Conservation (phyloP, 1,140 invertebrate species). For the Ectropis grisescens region DNA sequence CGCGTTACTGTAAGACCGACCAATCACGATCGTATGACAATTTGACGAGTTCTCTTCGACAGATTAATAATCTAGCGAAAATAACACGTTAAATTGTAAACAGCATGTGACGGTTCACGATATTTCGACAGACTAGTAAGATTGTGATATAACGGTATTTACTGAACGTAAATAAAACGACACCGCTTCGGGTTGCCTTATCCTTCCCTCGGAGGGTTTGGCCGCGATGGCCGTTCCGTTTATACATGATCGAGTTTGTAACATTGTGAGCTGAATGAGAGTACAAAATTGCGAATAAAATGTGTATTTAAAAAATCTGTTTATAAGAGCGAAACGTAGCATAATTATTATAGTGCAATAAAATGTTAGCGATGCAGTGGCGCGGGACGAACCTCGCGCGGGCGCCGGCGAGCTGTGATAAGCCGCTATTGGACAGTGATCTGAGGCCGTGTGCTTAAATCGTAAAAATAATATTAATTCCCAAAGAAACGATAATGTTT, state of each 20-base stretch:
- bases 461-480: conserved; percentile 42
- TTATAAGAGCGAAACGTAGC: conserved; percentile 40
- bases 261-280: conserved; percentile 46
- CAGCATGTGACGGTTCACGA: too few relatives aligned
- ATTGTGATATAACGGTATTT: too few relatives aligned
- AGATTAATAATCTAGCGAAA: too few relatives aligned
- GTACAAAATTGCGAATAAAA: conserved; percentile 61
- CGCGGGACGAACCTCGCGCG: neutral
- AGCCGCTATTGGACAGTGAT: conserved; percentile 23
- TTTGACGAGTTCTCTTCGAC: too few relatives aligned
- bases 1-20: too few relatives aligned
- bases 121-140: too few relatives aligned
- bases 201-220: conserved; percentile 2
- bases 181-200: conserved; percentile 54
- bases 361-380: too few relatives aligned
- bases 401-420: conserved; percentile 26
- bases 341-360: conserved; percentile 61
- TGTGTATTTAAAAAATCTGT: conserved; percentile 43
- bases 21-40: too few relatives aligned
- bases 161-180: too few relatives aligned
- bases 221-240: too few relatives aligned
- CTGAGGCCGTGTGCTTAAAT: conserved; percentile 26
- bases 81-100: too few relatives aligned
- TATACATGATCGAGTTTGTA: too few relatives aligned
- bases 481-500: conserved; percentile 49